Conservation (phyloP, 2,888 invertebrate genomes). For the Gnatocerus cornutus region DNA sequence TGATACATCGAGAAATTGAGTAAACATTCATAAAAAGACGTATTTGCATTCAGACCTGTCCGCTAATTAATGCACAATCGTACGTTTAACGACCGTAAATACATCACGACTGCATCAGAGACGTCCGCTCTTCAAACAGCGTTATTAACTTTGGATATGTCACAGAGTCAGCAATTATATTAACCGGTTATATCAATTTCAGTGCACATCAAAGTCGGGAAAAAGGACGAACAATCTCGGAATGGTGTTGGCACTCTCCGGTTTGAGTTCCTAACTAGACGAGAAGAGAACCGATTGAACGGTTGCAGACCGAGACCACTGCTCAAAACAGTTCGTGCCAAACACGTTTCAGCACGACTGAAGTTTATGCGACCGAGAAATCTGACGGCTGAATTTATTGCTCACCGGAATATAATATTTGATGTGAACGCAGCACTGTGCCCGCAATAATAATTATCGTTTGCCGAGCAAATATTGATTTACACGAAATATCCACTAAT, state of each 20-base stretch:
- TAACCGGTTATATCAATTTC: conserved; percentile 37
- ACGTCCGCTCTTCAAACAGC: conserved; percentile 11
- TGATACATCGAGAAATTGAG: conserved; percentile 19
- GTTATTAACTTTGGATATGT: conserved; percentile 34
- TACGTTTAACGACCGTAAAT: conserved; percentile 27
- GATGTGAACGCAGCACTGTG: conserved; percentile 50
- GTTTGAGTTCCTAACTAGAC: conserved; percentile 37
- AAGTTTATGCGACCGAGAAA: conserved; percentile 52
- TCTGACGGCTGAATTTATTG: conserved; percentile 51
- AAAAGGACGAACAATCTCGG: conserved; percentile 30
- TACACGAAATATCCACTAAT: conserved; percentile 47
- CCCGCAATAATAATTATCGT: conserved; percentile 51
- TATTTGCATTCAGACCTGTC: conserved; percentile 36
- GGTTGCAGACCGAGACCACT: conserved; percentile 40
- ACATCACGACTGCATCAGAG: conserved; percentile 9
- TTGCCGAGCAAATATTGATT: conserved; percentile 50
- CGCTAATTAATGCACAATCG: conserved; percentile 32
- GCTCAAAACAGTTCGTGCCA: conserved; percentile 50
- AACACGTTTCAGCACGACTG: conserved; percentile 51
- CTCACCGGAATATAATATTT: conserved; percentile 51
- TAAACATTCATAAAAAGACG: conserved; percentile 21
- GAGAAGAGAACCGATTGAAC: conserved; percentile 39
- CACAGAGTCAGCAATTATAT: conserved; percentile 34
- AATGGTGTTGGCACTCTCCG: conserved; percentile 34
- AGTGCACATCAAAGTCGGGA: conserved; percentile 26